A percentile compares a stretch with the other conserved stretches of the same genome.
These are phyloP conservation scores for Halictus rubicundus DNA, from an alignment of 1,140 invertebrate genomes.

Conservation along the genomic window DNA sequence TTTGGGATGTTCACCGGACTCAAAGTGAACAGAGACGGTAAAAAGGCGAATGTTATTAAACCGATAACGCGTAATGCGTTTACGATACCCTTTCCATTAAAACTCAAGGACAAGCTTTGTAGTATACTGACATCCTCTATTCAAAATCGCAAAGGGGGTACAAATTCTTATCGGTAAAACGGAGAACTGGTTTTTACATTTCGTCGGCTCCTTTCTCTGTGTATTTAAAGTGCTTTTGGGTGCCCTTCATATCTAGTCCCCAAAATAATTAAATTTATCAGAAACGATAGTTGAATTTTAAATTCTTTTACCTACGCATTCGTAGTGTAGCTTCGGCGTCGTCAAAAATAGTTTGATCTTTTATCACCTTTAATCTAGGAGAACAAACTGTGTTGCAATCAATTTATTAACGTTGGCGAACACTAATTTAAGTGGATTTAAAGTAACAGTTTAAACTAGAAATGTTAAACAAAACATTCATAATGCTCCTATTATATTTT, in stretches of 20 bases:
- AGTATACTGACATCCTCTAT: neutral
- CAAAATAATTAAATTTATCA: conserved; percentile 5
- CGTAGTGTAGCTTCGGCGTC: no score
- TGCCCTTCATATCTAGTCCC: neutral
- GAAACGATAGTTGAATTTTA: neutral
- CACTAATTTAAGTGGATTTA: no score
- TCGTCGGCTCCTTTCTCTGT: conserved; percentile 4
- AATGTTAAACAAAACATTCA: no score
- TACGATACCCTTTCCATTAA: conserved; percentile 13
- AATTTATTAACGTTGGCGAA: no score
- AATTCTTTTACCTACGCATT: neutral
- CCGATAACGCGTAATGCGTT: conserved; percentile 25
- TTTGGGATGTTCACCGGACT: neutral
- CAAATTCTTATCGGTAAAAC: conserved; percentile 1
- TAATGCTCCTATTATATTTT: no score
- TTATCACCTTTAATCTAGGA: no score
- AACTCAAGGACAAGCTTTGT: conserved; percentile 5
- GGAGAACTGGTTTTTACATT: conserved; percentile 14
- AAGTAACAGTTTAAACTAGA: no score
- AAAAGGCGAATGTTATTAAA: neutral
- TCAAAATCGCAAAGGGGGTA: conserved; percentile 9
- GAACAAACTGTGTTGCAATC: no score
- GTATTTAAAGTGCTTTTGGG: neutral
- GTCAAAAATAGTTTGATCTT: no score
- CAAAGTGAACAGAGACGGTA: no score